A percentile compares a stretch with the other conserved stretches of the same genome.
phyloP scores from a whole-genome alignment of 2,113 vertebrate genomes.

The Hydropotes inermis region DNA sequence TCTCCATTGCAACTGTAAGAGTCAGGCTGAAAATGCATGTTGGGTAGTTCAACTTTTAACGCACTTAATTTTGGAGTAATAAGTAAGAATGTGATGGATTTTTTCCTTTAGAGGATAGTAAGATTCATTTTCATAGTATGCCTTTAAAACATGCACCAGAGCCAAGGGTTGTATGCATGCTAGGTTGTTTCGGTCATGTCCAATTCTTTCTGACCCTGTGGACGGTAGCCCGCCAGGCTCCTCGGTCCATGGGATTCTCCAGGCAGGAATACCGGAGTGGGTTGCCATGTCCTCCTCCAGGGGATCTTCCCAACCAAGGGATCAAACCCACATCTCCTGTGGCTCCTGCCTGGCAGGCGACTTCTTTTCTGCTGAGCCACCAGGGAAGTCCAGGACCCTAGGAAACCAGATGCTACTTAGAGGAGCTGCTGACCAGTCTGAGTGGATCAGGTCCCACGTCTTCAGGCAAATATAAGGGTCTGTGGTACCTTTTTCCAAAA shows the following conservation, averaged over 20 bases:
- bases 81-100: neutral
- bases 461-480: neutral
- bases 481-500: neutral
- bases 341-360: neutral
- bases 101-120: neutral
- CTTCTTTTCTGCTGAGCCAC: neutral
- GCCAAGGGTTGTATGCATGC: neutral
- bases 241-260: neutral
- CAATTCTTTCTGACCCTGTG: neutral
- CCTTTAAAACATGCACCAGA: neutral
- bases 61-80: conserved; percentile 50
- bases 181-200: neutral
- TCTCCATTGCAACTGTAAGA: neutral
- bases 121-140: conserved; percentile 18
- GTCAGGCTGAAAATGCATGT: conserved; percentile 40
- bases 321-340: neutral
- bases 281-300: neutral
- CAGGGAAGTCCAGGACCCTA: neutral
- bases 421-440: conserved; percentile 13
- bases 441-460: neutral
- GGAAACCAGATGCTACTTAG: neutral
- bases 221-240: neutral
- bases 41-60: conserved; percentile 60
- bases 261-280: neutral
- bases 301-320: neutral